Evolutionary conservation across 2,113 vertebrate genomes (phyloP).

Genomic region (Lates calcarifer): DNA sequence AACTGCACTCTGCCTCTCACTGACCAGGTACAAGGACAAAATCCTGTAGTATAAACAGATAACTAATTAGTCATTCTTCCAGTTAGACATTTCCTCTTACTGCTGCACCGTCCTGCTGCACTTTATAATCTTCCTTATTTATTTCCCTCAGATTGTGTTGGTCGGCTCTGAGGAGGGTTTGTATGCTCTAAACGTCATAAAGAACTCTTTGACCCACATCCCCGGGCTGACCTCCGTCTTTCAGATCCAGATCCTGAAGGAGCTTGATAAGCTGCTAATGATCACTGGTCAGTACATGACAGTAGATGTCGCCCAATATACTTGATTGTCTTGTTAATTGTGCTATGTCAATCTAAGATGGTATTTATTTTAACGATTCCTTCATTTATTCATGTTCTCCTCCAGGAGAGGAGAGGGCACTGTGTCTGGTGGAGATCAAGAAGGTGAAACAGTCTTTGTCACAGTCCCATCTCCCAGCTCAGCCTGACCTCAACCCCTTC

Average conservation of each 20-base stretch:
- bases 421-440: conserved; percentile 97
- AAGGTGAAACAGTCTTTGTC: conserved; percentile 97
- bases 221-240: conserved; percentile 96
- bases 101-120: neutral
- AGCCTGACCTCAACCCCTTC: conserved; percentile 92
- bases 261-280: conserved; percentile 97
- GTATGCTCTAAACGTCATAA: conserved; percentile 97
- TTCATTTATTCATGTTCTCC: neutral
- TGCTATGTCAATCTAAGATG: neutral
- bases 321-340: neutral
- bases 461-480: conserved; percentile 97
- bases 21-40: conserved; percentile 89
- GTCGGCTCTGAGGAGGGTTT: conserved; percentile 98
- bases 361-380: neutral
- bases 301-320: neutral
- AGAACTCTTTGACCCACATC: conserved; percentile 96
- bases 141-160: conserved; percentile 90
- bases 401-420: conserved; percentile 93
- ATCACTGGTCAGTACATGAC: conserved; percentile 90
- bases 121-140: neutral
- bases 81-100: neutral
- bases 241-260: conserved; percentile 98
- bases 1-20: conserved; percentile 98
- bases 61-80: neutral
- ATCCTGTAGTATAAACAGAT: neutral